Conservation (phyloP, 1,140 invertebrate species). For the Drosophila micromelanica region DNA sequence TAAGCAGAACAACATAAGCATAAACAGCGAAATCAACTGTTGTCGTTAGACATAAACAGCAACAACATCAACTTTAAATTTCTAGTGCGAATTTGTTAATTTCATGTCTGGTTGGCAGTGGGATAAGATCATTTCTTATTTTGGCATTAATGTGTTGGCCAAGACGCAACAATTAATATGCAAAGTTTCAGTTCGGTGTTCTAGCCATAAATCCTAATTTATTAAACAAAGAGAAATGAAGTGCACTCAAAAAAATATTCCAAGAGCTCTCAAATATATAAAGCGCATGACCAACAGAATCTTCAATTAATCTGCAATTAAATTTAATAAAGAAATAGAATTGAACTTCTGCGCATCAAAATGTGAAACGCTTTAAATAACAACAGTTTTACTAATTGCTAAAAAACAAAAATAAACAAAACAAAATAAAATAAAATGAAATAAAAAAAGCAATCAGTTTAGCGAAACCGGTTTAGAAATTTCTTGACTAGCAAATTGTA, state of each 20-base stretch:
- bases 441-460: constrained; percentile 56
- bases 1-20: constrained; percentile 1
- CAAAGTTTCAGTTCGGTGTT: constrained; percentile 37
- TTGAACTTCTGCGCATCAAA: constrained; percentile 49
- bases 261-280: constrained; percentile 12
- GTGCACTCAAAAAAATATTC: constrained; percentile 31
- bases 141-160: neutral
- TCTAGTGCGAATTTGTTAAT: constrained; percentile 35
- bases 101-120: constrained; percentile 14
- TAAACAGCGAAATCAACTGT: neutral
- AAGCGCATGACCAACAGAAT: constrained; percentile 6
- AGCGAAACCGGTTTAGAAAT: constrained; percentile 64
- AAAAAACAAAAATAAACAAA: constrained; percentile 11
- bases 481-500: constrained; percentile 20
- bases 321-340: too few species aligned
- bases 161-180: neutral
- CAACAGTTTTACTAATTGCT: constrained; percentile 21
- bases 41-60: neutral
- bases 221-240: constrained; percentile 37
- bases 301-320: too few species aligned
- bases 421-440: constrained; percentile 1
- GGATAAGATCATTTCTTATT: constrained; percentile 1
- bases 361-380: constrained; percentile 32
- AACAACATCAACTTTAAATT: neutral
- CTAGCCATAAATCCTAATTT: constrained; percentile 13